Conservation (phyloP, 2,113 vertebrate species). For the Promerops cafer region DNA sequence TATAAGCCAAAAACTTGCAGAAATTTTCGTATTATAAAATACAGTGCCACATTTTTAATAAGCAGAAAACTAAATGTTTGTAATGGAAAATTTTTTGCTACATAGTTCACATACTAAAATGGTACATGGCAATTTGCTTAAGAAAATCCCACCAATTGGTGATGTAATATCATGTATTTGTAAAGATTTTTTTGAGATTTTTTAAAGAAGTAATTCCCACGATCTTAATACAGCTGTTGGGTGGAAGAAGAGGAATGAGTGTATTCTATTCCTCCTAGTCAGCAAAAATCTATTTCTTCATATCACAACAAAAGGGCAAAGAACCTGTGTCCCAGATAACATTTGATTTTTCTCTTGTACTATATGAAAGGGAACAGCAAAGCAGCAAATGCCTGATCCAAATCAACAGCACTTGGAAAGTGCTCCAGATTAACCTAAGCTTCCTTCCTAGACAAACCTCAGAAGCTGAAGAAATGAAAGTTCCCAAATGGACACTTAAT, state of each 20-base stretch:
- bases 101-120: neutral
- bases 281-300: neutral
- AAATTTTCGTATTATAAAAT: neutral
- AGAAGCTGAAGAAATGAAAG: neutral
- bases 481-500: neutral
- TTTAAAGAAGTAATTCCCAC: neutral
- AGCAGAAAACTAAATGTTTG: neutral
- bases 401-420: neutral
- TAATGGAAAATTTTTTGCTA: neutral
- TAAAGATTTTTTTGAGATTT: neutral
- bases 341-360: neutral
- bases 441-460: neutral
- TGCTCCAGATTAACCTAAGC: neutral
- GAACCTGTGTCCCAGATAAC: accelerated
- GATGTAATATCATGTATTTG: neutral
- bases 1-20: neutral
- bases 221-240: neutral
- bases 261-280: neutral
- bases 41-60: neutral
- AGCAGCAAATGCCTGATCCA: neutral
- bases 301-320: neutral
- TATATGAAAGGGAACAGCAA: neutral
- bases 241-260: neutral
- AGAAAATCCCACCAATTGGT: neutral
- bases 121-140: neutral